Base-by-base conservation (phyloP, 2,888 invertebrate species). In the Phorcus lineatus region DNA sequence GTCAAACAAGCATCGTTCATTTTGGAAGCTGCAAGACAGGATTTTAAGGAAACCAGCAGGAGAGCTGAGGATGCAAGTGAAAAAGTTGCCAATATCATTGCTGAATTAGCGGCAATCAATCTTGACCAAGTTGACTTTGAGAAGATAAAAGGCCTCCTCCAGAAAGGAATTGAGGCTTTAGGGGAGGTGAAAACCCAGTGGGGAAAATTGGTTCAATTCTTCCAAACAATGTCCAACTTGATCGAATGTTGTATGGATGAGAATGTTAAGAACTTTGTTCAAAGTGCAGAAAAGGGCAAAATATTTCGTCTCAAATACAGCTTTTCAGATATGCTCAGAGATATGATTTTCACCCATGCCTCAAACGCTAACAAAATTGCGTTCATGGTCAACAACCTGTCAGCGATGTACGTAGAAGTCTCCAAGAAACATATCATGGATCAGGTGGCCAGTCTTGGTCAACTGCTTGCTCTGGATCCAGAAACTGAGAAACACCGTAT, bases 41-140 rank as follows among this genome's bases (percentile, higher is more conserved):
- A 74, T 22, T 54, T 36, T 55, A 11, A 31, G 13, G 57, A 77
- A 57, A 57, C 28, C 16, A 40, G 57, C 16, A 7, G 17, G 16
- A 83, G 81, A 28, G 80, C 82, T 62, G 81, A 80, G 7, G 79
- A 85, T 7, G 84, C 85, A 74, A 94, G 95, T 77, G 95, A 96
- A 85, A 95, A 96, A 92, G 95, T 96, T 77, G 96, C 96, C 89
- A 93, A 97, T 22, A 95, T 96, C 84, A 94, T 95, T 87, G 28
- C 62, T 17, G 62, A 62, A 16, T 28, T 62, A 16, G 62, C 24
- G 7, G 16, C 28, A 11, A 62, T 62, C 62, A 22, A 62, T 1
- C 62, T 62, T 13, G 62, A 62, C 28, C 16, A 62, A 28, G 62
- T 62, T 3, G 13, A 62, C 62, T 62, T 62, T 62, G 62, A 62